A percentile compares a stretch with the other conserved stretches of the same genome.
Conservation (phyloP, 1,140 invertebrate species). For the Myzus persicae region DNA sequence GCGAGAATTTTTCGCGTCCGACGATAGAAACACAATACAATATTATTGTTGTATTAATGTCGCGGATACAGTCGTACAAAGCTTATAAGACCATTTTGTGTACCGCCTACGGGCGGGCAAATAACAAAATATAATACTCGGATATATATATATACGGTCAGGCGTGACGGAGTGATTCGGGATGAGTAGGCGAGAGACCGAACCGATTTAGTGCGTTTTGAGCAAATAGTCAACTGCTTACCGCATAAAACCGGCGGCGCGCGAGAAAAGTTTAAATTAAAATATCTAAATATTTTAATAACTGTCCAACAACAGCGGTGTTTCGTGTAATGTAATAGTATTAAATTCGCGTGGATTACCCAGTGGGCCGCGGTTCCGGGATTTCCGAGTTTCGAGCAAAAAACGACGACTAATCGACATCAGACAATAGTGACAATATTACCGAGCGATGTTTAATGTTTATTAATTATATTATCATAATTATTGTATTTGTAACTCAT, state of each 20-base stretch:
- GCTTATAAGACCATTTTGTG: neutral
- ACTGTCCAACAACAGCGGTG: neutral
- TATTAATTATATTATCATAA: neutral
- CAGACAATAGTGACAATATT: too few species aligned
- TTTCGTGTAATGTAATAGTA: neutral
- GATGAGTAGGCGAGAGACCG: neutral
- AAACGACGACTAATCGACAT: neutral
- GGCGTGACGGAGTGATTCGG: neutral
- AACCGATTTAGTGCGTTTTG: neutral
- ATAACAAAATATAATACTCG: neutral
- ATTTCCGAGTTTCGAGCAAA: neutral
- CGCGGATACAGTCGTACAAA: too few species aligned
- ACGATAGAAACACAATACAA: neutral
- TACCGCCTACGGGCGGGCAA: neutral
- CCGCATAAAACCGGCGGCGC: neutral
- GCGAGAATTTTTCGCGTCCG: neutral
- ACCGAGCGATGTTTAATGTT: neutral
- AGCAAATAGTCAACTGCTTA: neutral
- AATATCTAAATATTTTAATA: neutral
- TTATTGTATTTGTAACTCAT: too few species aligned
- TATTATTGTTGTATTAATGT: constrained; percentile 1
- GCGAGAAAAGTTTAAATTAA: too few species aligned
- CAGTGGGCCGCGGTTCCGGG: too few species aligned
- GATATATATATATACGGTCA: neutral
- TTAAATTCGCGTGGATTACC: neutral